phyloP scores from a whole-genome alignment of 2,888 invertebrate genomes.

The Trissolcus brochymenae region DNA sequence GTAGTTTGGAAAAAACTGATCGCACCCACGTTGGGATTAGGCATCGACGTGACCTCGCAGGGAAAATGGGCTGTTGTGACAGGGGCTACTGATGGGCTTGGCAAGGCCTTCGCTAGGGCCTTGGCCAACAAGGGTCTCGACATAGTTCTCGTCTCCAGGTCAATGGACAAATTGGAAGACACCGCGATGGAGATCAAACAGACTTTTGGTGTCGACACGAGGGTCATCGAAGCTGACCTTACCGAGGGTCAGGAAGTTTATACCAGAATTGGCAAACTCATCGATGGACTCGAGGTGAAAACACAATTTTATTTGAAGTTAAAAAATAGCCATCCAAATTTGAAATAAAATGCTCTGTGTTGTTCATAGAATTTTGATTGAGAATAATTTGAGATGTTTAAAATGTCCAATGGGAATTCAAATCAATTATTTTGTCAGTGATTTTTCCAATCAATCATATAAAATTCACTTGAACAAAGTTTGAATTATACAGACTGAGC shows the following conservation, averaged over 20 bases:
- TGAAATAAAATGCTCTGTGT: too few relatives aligned
- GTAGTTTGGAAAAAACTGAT: conserved; percentile 71
- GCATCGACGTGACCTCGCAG: conserved; percentile 68
- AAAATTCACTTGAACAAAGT: too few relatives aligned
- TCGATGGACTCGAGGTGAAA: conserved; percentile 78
- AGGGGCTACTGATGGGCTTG: conserved; percentile 93
- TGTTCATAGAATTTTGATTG: too few relatives aligned
- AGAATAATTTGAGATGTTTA: too few relatives aligned
- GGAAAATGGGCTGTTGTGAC: conserved; percentile 82
- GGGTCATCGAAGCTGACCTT: conserved; percentile 89
- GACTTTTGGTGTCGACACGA: conserved; percentile 85
- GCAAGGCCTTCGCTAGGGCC: conserved; percentile 89
- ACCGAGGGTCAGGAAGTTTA: conserved; percentile 85
- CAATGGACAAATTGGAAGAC: conserved; percentile 83
- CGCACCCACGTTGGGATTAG: conserved; percentile 69
- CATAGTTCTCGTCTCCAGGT: conserved; percentile 88
- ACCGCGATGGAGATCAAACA: conserved; percentile 86
- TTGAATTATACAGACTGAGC: too few relatives aligned
- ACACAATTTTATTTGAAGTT: not conserved
- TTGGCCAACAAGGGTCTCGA: conserved; percentile 87
- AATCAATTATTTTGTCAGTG: too few relatives aligned
- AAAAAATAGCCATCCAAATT: too few relatives aligned
- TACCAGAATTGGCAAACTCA: conserved; percentile 81
- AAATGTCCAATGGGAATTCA: too few relatives aligned
- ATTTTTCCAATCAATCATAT: too few relatives aligned